A percentile compares a stretch with the other conserved stretches of the same genome.
Evolutionary conservation across 1,140 invertebrate species (phyloP).

Genomic region (Brachionus calyciflorus): DNA sequence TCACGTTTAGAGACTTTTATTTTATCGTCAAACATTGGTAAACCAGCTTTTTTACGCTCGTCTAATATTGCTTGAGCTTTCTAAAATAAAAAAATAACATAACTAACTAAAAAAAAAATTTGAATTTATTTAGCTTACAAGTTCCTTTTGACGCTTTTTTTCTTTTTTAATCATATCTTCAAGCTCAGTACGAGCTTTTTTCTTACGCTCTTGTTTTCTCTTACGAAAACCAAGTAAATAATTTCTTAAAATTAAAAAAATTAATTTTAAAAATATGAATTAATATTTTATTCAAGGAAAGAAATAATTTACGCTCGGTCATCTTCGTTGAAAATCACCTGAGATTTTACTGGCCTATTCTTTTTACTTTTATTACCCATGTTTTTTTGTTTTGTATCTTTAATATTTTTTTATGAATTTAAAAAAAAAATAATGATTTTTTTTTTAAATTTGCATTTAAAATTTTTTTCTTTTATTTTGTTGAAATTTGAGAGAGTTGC

Average conservation of each 20-base stretch:
- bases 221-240: conserved; percentile 40
- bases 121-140: neutral
- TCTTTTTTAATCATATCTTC: conserved; percentile 8
- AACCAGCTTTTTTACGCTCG: conserved; percentile 33
- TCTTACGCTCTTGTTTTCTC: conserved; percentile 36
- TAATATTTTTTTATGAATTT: neutral
- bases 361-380: neutral
- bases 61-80: conserved; percentile 29
- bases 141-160: conserved; percentile 40
- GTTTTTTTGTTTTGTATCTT: neutral
- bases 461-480: too few relatives aligned
- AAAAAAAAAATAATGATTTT: too few relatives aligned
- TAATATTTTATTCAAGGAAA: neutral
- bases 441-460: too few relatives aligned
- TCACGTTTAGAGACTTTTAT: neutral
- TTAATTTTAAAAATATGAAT: neutral
- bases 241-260: conserved; percentile 5
- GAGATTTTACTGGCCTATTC: neutral
- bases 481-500: neutral
- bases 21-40: conserved; percentile 22
- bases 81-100: neutral
- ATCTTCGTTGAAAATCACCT: conserved; percentile 33
- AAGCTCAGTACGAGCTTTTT: conserved; percentile 23
- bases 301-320: conserved; percentile 37
- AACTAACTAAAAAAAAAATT: neutral